Evolutionary conservation across 2,113 vertebrate species (phyloP), one percentile per base, ranked within the genome.

Genomic region (Phalacrocorax brasilianus): DNA sequence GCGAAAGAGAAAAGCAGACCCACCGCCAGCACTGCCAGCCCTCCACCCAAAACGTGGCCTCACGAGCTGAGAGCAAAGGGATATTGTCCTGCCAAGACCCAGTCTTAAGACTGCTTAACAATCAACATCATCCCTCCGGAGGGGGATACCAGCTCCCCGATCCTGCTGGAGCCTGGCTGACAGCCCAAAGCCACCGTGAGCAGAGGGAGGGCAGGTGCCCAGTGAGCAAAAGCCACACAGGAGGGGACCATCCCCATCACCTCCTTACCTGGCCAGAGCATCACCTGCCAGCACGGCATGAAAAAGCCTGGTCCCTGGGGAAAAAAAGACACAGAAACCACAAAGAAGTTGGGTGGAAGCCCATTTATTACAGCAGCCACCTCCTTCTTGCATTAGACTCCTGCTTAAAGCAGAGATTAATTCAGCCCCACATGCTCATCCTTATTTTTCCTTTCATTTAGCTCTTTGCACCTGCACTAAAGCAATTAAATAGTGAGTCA

Each of bases 241-340:
- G 50, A 70, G 27, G 50, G 20, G 45, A 50, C 19, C 5, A 1
- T 72, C n/a, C 47, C 52, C 50, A 74, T 49, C 68, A 49, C 11
- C 73, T 74, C 77, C 44, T 81, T 85, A 71, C 59, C 80, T 87
- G 55, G 30, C 22, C 42, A 13, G 11, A 22, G 16, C 47, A 79
- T 68, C 16, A 1, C 35, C 13, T 8, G 9, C n/a, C 6, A 6
- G 33, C 22, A 3, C n/a, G 1, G 0, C 2, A 0, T 45, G 44
- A 85, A 45, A 0, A 0, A 80, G 9, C 12, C 38, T 28, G 23
- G 33, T n/a, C 45, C 77, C 19, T 21, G 23, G 7, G 32, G 40
- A 13, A 12, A 5, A 58, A 45, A 50, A 26, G n/a, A 4, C 75
- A 81, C 14, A 52, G 52, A 75, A 68, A 49, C 35, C 7, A 2